Conservation (phyloP, 2,888 invertebrate species). For the Drosophila kokeensis region DNA sequence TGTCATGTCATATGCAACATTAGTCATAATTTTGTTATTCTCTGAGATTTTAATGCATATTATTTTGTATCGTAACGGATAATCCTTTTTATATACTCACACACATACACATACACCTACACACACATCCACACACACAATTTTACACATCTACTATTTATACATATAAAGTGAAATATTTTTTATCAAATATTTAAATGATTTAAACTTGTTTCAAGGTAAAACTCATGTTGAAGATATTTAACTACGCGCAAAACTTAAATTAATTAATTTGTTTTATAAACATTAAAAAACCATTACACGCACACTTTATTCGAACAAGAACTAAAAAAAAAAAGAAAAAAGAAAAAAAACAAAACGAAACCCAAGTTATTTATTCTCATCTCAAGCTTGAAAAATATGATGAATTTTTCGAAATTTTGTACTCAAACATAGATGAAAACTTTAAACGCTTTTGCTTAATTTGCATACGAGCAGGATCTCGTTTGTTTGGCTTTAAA, state of each 20-base stretch:
- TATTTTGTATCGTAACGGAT: slow-evolving; percentile 47
- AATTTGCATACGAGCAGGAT: slow-evolving; percentile 83
- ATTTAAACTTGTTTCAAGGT: slow-evolving; percentile 61
- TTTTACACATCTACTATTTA: slow-evolving; percentile 55
- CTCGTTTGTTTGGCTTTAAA: slow-evolving; percentile 83
- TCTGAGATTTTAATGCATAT: slow-evolving; percentile 71
- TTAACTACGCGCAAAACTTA: slow-evolving; percentile 75
- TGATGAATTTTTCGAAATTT: slow-evolving; percentile 58
- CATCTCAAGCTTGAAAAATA: slow-evolving; percentile 54
- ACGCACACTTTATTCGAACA: slow-evolving; percentile 57
- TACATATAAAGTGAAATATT: slow-evolving; percentile 65
- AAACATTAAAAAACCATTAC: slow-evolving; percentile 43
- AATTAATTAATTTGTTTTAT: slow-evolving; percentile 70
- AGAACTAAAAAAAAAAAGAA: slow-evolving; percentile 24
- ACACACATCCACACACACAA: slow-evolving; percentile 20
- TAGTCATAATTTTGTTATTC: slow-evolving; percentile 66
- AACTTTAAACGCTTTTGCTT: slow-evolving; percentile 59
- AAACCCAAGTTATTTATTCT: slow-evolving; percentile 68
- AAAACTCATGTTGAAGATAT: slow-evolving; percentile 51
- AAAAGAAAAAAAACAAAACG: slow-evolving; percentile 44
- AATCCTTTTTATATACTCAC: slow-evolving; percentile 57
- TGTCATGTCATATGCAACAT: slow-evolving; percentile 45
- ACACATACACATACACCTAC: slow-evolving; percentile 22
- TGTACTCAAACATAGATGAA: slow-evolving; percentile 47
- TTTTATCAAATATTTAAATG: slow-evolving; percentile 66